Percentiles rank a stretch among this genome's conserved stretches.
These are phyloP conservation scores for Cryptophagus acutangulus DNA, from an alignment of 2,888 invertebrate genomes.

Conservation along the genomic window DNA sequence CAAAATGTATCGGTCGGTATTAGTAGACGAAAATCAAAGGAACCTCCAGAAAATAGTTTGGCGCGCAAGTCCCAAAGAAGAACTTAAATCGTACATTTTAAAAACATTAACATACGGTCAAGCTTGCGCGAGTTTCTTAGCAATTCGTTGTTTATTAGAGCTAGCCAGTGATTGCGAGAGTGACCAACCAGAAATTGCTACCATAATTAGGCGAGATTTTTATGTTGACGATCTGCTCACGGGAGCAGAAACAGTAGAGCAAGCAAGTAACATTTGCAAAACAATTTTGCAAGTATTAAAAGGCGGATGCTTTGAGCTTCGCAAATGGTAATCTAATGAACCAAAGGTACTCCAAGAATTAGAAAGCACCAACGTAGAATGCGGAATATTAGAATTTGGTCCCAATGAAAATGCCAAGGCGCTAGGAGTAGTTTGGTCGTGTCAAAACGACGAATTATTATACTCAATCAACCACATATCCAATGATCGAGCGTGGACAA, in stretches of 20 bases:
- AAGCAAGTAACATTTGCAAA: background rate
- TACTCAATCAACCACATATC: too few relatives aligned
- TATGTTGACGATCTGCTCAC: slow-evolving; percentile 15
- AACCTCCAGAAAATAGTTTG: slow-evolving; percentile 10
- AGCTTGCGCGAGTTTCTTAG: slow-evolving; percentile 5
- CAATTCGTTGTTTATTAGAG: slow-evolving; percentile 7
- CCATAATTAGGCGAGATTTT: slow-evolving; percentile 10
- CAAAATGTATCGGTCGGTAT: slow-evolving; percentile 11
- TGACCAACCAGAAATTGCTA: background rate
- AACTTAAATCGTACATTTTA: background rate
- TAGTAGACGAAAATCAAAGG: background rate
- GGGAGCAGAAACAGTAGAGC: slow-evolving; percentile 6
- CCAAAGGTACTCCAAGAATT: too few relatives aligned
- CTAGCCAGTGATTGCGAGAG: background rate
- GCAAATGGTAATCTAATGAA: too few relatives aligned
- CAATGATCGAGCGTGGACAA: too few relatives aligned
- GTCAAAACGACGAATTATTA: too few relatives aligned
- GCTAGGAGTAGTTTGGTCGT: too few relatives aligned
- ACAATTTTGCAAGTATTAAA: too few relatives aligned
- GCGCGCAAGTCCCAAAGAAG: background rate
- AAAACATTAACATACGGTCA: slow-evolving; percentile 9
- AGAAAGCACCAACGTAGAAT: too few relatives aligned
- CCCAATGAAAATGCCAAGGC: too few relatives aligned
- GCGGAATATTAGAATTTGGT: too few relatives aligned
- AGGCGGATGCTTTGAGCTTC: too few relatives aligned